A percentile compares a stretch with the other conserved stretches of the same genome.
These are phyloP conservation scores for Drosophila vallismaia DNA, from an alignment of 2,888 invertebrate genomes.

Conservation along the genomic window DNA sequence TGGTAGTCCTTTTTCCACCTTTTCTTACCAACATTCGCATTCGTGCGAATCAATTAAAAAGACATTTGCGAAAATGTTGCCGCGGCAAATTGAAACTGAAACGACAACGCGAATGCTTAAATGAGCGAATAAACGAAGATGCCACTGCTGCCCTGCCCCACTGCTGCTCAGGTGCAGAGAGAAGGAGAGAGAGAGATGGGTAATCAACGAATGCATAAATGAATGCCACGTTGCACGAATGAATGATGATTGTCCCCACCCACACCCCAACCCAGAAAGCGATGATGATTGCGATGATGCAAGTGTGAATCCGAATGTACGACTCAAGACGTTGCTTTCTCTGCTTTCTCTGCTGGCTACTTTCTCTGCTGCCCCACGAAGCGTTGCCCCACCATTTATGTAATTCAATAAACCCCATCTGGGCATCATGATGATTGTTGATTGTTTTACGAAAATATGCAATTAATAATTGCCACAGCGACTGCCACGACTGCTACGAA, in stretches of 20 bases:
- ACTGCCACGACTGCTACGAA: too few species aligned
- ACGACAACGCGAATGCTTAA: slow-evolving; percentile 48
- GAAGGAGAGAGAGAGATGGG: slow-evolving; percentile 1
- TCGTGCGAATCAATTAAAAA: slow-evolving; percentile 64
- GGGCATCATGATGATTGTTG: slow-evolving; percentile 33
- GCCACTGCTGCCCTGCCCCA: slow-evolving; percentile 5
- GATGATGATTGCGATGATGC: slow-evolving; percentile 10
- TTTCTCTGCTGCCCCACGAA: too few species aligned
- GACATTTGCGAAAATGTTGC: slow-evolving; percentile 60
- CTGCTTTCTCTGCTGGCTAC: neutral
- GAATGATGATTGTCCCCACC: slow-evolving; percentile 44
- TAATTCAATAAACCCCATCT: slow-evolving; percentile 38
- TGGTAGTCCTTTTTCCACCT: neutral
- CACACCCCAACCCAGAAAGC: slow-evolving; percentile 5
- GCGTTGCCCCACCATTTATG: slow-evolving; percentile 26
- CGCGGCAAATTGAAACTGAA: slow-evolving; percentile 54
- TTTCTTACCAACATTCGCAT: slow-evolving; percentile 18
- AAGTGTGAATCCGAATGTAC: slow-evolving; percentile 31
- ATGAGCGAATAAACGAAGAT: slow-evolving; percentile 46
- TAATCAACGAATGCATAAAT: slow-evolving; percentile 39
- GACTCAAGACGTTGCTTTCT: slow-evolving; percentile 6
- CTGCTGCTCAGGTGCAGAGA: slow-evolving; percentile 5
- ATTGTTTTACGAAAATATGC: slow-evolving; percentile 19
- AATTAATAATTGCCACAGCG: slow-evolving; percentile 24
- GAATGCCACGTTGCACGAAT: slow-evolving; percentile 48